Percentiles rank a stretch among this genome's conserved stretches.
These are phyloP conservation scores for Trissoscelio sp. DNA, from an alignment of 2,888 invertebrate genomes.

Conservation along the genomic window DNA sequence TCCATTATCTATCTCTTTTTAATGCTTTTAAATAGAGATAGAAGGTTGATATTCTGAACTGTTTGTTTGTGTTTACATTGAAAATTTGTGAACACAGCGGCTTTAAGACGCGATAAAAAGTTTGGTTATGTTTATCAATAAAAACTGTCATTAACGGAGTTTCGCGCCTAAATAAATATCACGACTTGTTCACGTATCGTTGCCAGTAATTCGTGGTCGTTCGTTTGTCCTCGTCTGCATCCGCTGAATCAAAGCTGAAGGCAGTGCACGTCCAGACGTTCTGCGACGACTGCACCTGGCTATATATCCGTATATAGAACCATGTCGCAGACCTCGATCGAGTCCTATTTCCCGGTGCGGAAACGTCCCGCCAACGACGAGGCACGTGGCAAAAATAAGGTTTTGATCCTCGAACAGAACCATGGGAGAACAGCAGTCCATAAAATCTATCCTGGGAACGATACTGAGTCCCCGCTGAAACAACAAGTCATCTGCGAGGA, in stretches of 20 bases:
- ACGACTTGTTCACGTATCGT: too few relatives aligned
- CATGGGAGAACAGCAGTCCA: constrained; percentile 81
- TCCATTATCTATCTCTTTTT: too few relatives aligned
- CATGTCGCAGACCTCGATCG: constrained; percentile 92
- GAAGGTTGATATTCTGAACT: too few relatives aligned
- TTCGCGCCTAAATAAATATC: not conserved
- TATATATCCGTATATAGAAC: constrained; percentile 68
- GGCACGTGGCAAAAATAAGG: constrained; percentile 82
- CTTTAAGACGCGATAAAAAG: too few relatives aligned
- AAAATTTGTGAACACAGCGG: too few relatives aligned
- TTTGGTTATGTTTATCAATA: constrained; percentile 40
- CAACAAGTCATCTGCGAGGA: constrained; percentile 68
- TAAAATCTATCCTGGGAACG: constrained; percentile 30
- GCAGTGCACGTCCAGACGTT: not conserved
- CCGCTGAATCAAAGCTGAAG: not conserved
- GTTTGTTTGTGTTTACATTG: too few relatives aligned
- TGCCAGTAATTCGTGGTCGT: not conserved
- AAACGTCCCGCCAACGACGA: constrained; percentile 91
- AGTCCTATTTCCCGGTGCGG: constrained; percentile 90
- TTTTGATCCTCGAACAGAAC: constrained; percentile 84
- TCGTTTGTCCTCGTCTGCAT: not conserved
- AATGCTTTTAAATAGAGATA: too few relatives aligned
- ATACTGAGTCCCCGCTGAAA: constrained; percentile 45
- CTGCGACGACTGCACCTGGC: constrained; percentile 7
- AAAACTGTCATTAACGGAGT: constrained; percentile 12